Evolutionary conservation across 2,888 invertebrate genomes (phyloP).

Genomic region (Lepidocyrtoides sp.): DNA sequence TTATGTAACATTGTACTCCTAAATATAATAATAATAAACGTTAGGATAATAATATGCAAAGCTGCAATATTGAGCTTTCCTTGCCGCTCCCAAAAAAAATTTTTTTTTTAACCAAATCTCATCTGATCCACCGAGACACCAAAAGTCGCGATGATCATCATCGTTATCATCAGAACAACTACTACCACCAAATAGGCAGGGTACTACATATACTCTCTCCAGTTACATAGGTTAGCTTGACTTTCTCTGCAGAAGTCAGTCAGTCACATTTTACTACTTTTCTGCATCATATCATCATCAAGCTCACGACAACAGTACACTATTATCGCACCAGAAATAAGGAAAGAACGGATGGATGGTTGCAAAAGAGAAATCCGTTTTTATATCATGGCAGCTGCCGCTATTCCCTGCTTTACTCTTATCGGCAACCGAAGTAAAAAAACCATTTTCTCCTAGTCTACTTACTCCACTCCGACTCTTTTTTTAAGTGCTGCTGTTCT

Average conservation of each 20-base stretch:
- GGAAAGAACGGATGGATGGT: conserved; percentile 49
- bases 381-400: conserved; percentile 45
- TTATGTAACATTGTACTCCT: not conserved
- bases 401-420: conserved; percentile 19
- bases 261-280: conserved; percentile 40
- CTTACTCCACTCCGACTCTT: not conserved
- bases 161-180: not conserved
- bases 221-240: no score
- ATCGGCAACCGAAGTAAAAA: not conserved
- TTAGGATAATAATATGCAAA: conserved; percentile 48
- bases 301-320: not conserved
- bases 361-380: conserved; percentile 63
- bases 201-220: not conserved
- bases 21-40: not conserved
- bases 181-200: not conserved
- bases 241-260: not conserved
- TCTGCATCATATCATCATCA: conserved; percentile 65
- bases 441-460: not conserved
- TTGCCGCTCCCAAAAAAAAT: not conserved
- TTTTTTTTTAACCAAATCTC: conserved; percentile 39
- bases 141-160: conserved; percentile 41
- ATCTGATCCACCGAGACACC: conserved; percentile 23
- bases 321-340: not conserved
- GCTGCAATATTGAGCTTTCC: conserved; percentile 25
- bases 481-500: conserved; percentile 23